Base-by-base conservation (phyloP, 23 tunicate species). In the Trididemnum miniatum region DNA sequence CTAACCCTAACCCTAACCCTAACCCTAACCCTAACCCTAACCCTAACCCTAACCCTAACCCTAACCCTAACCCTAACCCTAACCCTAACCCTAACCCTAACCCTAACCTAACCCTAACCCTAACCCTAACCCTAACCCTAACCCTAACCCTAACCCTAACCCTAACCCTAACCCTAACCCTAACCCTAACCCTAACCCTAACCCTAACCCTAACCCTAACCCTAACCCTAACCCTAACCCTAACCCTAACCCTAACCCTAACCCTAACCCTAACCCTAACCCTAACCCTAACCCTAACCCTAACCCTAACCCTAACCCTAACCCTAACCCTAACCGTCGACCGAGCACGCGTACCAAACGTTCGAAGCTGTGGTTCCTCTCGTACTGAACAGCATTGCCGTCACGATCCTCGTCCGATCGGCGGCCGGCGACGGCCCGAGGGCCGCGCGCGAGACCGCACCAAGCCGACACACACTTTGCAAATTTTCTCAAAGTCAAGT, bases 111-210 rank as follows among this genome's bases (percentile, higher is more conserved):
- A 12, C 88, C 88, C 76, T 52, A 84, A 54, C 88, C 88, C 85
- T 80, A 84, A 80, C 88, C 88, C 85, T 80, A 84, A 80, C 88
- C 88, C 85, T 80, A 84, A 80, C 88, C 88, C 85, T 80, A 84
- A 80, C 88, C 88, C 85, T 80, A 84, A 80, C 88, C 88, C 85
- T 71, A 80, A 83, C 88, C 85, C 49, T 77, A 80, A 84, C 88
- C 85, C 49, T 77, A 80, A 65, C 88, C 85, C 49, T 77, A 80
- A 84, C 88, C 85, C 49, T 77, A 80, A 84, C 57, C 88, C 85
- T 80, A 84, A 80, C 84, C 88, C 85, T 59, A 79, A 80, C 84
- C 88, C 85, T 59, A 79, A 80, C 84, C 88, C 85, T 59, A 79
- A 80, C 84, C 88, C 85, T 59, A 79, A 80, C 84, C 88, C 50